Percentiles rank a stretch among this genome's conserved stretches.
Conservation (phyloP, 64 coral and sea anemone species). For the Pocillopora verrucosa region DNA sequence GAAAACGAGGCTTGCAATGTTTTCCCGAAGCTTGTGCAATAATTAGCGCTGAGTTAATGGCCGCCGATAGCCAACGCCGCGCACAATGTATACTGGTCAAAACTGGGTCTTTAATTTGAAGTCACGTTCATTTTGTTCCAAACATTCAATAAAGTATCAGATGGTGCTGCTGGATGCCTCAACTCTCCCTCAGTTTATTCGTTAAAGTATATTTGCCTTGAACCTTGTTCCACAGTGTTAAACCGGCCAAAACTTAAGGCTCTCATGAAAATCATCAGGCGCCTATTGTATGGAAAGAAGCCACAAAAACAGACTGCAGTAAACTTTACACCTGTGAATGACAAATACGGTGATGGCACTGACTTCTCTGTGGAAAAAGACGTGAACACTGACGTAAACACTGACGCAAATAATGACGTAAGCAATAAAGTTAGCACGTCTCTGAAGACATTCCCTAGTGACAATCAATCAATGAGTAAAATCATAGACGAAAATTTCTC, state of each 20-base stretch:
- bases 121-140: too few species aligned
- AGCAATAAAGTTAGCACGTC: too few species aligned
- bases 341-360: not conserved
- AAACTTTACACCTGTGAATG: not conserved
- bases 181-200: too few species aligned
- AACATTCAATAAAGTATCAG: too few species aligned
- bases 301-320: conserved; percentile 12
- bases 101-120: too few species aligned
- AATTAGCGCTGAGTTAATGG: too few species aligned
- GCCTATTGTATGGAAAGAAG: not conserved
- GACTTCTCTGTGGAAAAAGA: not conserved
- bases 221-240: not conserved
- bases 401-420: not conserved
- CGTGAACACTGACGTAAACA: not conserved
- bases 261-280: conserved; percentile 5
- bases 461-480: not conserved
- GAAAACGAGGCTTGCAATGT: too few species aligned
- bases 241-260: conserved; percentile 5
- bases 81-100: too few species aligned
- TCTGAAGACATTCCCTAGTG: not conserved
- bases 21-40: too few species aligned
- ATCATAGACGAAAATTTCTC: conserved; percentile 5
- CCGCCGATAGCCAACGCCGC: too few species aligned
- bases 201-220: not conserved
- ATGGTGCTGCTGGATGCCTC: too few species aligned